These are phyloP conservation scores for Acronicta leporina DNA, from an alignment of 2,888 invertebrate genomes.

Conservation along the genomic window DNA sequence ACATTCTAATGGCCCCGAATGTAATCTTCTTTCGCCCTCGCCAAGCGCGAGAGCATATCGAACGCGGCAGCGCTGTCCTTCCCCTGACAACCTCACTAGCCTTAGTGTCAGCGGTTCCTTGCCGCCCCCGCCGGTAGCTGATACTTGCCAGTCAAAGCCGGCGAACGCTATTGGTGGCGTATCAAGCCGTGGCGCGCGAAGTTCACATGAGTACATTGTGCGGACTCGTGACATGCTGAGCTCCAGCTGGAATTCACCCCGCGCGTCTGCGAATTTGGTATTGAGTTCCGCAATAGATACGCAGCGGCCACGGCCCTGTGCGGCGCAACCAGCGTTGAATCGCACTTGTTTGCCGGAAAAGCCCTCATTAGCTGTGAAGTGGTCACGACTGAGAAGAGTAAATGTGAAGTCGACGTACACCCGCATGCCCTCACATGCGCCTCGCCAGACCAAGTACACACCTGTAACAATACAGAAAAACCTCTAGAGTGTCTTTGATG, in stretches of 20 bases:
- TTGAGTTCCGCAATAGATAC: constrained; percentile 92
- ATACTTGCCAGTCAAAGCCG: constrained; percentile 94
- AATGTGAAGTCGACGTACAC: constrained; percentile 95
- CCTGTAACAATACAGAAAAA: constrained; percentile 84
- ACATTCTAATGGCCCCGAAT: constrained; percentile 92
- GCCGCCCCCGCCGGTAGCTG: constrained; percentile 89
- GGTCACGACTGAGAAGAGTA: constrained; percentile 94
- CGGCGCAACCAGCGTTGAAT: constrained; percentile 91
- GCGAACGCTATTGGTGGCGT: constrained; percentile 92
- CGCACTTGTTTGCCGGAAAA: constrained; percentile 93
- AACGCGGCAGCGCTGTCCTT: constrained; percentile 94
- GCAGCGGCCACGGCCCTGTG: constrained; percentile 93
- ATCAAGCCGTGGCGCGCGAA: constrained; percentile 89
- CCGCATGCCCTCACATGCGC: constrained; percentile 92
- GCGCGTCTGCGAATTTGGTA: constrained; percentile 93
- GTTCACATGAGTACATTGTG: constrained; percentile 93
- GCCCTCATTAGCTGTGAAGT: constrained; percentile 94
- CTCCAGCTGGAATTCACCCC: constrained; percentile 94
- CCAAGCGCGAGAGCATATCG: constrained; percentile 92
- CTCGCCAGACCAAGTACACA: constrained; percentile 93
- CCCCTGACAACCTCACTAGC: constrained; percentile 93
- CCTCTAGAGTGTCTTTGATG: background rate
- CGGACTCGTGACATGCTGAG: constrained; percentile 93
- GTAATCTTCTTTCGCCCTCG: constrained; percentile 91
- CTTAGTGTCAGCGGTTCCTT: constrained; percentile 88